A percentile compares a stretch with the other conserved stretches of the same genome.
Evolutionary conservation across 2,888 invertebrate species (phyloP).

Genomic region (Tenthredo scrophulariae): DNA sequence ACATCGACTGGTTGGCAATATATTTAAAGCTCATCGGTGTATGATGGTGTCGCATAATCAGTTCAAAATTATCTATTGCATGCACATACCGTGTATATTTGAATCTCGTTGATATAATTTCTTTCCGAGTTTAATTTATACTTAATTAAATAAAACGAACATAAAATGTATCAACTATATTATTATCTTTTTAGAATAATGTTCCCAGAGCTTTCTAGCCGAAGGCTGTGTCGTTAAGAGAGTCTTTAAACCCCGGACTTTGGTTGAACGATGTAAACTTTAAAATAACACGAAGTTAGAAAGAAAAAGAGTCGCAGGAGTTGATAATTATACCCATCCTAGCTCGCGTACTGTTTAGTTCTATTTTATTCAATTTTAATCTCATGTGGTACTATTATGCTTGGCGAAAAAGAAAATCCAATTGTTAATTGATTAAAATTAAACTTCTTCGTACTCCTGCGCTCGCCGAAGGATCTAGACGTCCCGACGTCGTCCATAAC

Average conservation of each 20-base stretch:
- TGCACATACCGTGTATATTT: not conserved
- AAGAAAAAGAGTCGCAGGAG: slow-evolving; percentile 19
- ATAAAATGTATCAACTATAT: not conserved
- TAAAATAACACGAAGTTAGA: slow-evolving; percentile 27
- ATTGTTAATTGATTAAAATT: not conserved
- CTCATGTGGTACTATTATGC: not conserved
- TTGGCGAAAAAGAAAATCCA: not conserved
- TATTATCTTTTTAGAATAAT: not conserved
- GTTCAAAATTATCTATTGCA: not conserved
- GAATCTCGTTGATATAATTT: not conserved
- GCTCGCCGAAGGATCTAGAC: not conserved
- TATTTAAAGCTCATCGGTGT: not conserved
- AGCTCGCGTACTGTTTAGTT: not conserved
- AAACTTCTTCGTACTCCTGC: not conserved
- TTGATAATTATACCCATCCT: slow-evolving; percentile 26
- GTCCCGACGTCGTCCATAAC: not conserved
- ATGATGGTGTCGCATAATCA: not conserved
- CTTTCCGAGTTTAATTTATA: not conserved
- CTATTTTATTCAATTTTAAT: not conserved
- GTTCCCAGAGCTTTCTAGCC: not conserved
- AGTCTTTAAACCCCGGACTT: not conserved
- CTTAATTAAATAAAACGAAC: not conserved
- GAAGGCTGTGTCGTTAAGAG: slow-evolving; percentile 29
- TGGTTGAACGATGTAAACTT: slow-evolving; percentile 8
- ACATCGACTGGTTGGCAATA: not conserved